phyloP scores from a whole-genome alignment of 1,140 invertebrate species.

The Oedothorax gibbosus region DNA sequence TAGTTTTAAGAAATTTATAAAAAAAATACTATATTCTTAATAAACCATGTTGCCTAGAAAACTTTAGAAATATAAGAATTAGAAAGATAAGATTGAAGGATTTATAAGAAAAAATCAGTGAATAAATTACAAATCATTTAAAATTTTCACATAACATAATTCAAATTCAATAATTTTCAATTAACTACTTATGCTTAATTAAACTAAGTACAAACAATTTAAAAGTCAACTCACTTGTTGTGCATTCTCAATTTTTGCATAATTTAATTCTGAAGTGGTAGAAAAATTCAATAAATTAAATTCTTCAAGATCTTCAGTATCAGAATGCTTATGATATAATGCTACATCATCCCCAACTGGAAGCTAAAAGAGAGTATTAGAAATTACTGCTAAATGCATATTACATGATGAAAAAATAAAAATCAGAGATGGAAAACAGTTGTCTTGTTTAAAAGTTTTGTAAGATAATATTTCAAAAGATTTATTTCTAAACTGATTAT shows the following conservation, averaged over 20 bases:
- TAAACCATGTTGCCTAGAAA: too few relatives aligned
- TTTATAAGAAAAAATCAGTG: too few relatives aligned
- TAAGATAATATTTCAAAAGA: neutral
- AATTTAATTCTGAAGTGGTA: slow-evolving; percentile 59
- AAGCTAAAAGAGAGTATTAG: slow-evolving; percentile 61
- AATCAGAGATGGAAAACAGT: neutral
- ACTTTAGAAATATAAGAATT: too few relatives aligned
- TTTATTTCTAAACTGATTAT: neutral
- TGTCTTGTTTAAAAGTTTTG: neutral
- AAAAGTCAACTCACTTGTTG: slow-evolving; percentile 67
- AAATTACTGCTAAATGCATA: neutral
- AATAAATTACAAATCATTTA: too few relatives aligned
- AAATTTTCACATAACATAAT: too few relatives aligned
- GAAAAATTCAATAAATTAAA: slow-evolving; percentile 58
- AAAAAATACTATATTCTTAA: too few relatives aligned
- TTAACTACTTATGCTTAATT: too few relatives aligned
- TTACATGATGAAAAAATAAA: neutral
- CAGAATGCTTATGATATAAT: slow-evolving; percentile 15
- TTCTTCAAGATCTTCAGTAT: neutral
- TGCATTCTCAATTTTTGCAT: slow-evolving; percentile 69
- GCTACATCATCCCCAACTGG: slow-evolving; percentile 66
- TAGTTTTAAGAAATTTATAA: too few relatives aligned
- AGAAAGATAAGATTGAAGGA: too few relatives aligned
- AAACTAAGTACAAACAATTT: slow-evolving; percentile 11
- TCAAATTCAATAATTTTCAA: too few relatives aligned